Percentiles rank a stretch among this genome's conserved stretches.
These are phyloP conservation scores for Chrysogorgia sp. DNA, from an alignment of 92 coral and sea anemone genomes.

Conservation along the genomic window DNA sequence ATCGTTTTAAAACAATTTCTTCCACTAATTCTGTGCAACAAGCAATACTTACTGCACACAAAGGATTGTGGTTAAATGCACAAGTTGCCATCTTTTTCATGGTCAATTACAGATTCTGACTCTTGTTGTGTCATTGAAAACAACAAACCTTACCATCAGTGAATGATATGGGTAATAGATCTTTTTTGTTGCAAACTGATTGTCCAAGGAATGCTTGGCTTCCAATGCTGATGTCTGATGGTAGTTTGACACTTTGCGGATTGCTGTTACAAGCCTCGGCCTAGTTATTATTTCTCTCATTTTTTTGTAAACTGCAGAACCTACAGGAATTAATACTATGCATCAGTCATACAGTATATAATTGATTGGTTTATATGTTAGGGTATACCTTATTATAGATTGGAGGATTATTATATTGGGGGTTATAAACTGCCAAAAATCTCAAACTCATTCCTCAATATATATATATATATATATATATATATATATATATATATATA, in stretches of 20 bases:
- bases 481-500: too few relatives aligned
- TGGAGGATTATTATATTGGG: too few relatives aligned
- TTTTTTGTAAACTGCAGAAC: constrained; percentile 51
- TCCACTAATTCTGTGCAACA: not conserved
- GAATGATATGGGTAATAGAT: constrained; percentile 53
- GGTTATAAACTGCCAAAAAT: too few relatives aligned
- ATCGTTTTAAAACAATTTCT: too few relatives aligned
- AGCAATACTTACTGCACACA: too few relatives aligned
- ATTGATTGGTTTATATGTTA: not conserved
- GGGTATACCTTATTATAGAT: too few relatives aligned
- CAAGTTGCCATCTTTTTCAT: too few relatives aligned
- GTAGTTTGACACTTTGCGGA: constrained; percentile 30
- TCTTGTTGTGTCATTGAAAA: not conserved
- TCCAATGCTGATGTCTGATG: constrained; percentile 53
- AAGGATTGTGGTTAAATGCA: too few relatives aligned
- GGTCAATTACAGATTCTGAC: not conserved
- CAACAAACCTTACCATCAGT: constrained; percentile 45
- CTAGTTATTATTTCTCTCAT: constrained; percentile 36
- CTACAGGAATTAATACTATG: not conserved
- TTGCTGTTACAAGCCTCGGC: constrained; percentile 45
- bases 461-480: too few relatives aligned
- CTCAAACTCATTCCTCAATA: too few relatives aligned
- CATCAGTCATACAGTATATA: not conserved
- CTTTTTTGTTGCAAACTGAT: constrained; percentile 44
- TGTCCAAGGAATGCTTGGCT: constrained; percentile 47